phyloP scores from a whole-genome alignment of 1,140 invertebrate species.

The Cydia fagiglandana region DNA sequence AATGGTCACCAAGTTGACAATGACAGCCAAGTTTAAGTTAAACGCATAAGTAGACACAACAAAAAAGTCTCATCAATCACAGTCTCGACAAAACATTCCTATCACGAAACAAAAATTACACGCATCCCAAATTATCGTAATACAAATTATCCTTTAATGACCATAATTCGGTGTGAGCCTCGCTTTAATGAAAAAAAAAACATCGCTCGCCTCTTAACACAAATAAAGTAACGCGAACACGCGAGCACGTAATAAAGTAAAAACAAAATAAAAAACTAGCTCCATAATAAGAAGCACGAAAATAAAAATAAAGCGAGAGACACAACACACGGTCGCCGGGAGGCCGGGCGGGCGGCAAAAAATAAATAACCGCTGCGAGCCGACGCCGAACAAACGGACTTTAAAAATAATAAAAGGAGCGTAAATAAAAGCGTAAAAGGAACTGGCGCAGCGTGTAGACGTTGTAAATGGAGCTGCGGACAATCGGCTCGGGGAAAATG shows the following conservation, averaged over 20 bases:
- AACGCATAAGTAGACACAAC: constrained; percentile 38
- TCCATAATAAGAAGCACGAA: constrained; percentile 78
- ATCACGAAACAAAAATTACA: constrained; percentile 78
- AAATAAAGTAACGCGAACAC: constrained; percentile 75
- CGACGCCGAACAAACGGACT: constrained; percentile 76
- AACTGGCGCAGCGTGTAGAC: constrained; percentile 77
- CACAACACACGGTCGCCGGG: constrained; percentile 78
- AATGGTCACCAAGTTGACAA: not conserved
- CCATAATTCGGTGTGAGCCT: constrained; percentile 76
- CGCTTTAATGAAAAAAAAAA: constrained; percentile 73
- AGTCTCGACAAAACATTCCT: constrained; percentile 65
- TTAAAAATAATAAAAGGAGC: constrained; percentile 79
- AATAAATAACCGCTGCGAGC: constrained; percentile 77
- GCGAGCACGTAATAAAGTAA: constrained; percentile 74
- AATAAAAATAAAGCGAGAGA: constrained; percentile 78
- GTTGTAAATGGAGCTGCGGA: constrained; percentile 78
- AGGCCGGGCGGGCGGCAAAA: constrained; percentile 69
- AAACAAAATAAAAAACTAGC: constrained; percentile 62
- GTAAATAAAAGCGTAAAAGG: constrained; percentile 79
- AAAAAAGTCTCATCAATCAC: constrained; percentile 62
- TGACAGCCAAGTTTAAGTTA: constrained; percentile 4
- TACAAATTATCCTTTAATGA: constrained; percentile 80
- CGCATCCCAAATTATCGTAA: constrained; percentile 78
- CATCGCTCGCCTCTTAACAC: constrained; percentile 73
- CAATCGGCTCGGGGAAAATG: constrained; percentile 74